phyloP scores from a whole-genome alignment of 2,888 invertebrate genomes.

The Drosophila mettleri region DNA sequence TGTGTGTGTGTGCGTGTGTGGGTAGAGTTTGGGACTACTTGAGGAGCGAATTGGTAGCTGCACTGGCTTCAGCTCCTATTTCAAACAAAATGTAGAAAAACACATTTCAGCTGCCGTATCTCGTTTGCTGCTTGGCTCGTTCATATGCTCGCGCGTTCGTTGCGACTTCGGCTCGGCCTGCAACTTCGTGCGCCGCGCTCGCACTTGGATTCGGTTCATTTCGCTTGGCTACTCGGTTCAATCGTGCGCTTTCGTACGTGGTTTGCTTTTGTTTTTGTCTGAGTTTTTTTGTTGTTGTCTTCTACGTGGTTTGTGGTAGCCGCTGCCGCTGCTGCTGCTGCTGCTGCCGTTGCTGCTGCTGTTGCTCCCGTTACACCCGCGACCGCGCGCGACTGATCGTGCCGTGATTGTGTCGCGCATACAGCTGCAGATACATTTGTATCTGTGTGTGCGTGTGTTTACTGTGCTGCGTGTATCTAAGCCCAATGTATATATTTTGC shows the following conservation, averaged over 20 bases:
- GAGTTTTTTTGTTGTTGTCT: slow-evolving; percentile 51
- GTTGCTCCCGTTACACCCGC: slow-evolving; percentile 74
- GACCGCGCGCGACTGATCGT: slow-evolving; percentile 65
- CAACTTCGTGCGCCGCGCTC: slow-evolving; percentile 25
- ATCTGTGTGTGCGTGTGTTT: slow-evolving; percentile 13
- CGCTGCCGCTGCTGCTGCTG: slow-evolving; percentile 31
- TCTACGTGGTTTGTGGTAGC: slow-evolving; percentile 79
- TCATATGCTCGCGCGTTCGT: slow-evolving; percentile 27
- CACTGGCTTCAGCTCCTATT: slow-evolving; percentile 85
- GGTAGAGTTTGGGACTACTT: slow-evolving; percentile 85
- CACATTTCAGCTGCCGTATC: slow-evolving; percentile 84
- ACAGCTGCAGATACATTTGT: slow-evolving; percentile 24
- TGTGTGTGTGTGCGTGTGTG: slow-evolving; percentile 75
- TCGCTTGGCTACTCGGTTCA: slow-evolving; percentile 14
- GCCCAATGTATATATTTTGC: slow-evolving; percentile 28
- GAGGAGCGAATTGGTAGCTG: slow-evolving; percentile 86
- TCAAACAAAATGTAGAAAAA: slow-evolving; percentile 85
- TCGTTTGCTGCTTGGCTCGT: slow-evolving; percentile 50
- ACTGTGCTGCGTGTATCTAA: slow-evolving; percentile 25
- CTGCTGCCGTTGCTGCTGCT: slow-evolving; percentile 29
- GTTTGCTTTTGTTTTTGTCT: slow-evolving; percentile 29
- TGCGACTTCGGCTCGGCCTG: slow-evolving; percentile 24
- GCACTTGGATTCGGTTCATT: slow-evolving; percentile 25
- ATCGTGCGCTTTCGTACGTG: slow-evolving; percentile 31
- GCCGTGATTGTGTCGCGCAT: slow-evolving; percentile 67